These are phyloP conservation scores for Drosophila kohkoa DNA, from an alignment of 1,140 invertebrate species.

Conservation along the genomic window DNA sequence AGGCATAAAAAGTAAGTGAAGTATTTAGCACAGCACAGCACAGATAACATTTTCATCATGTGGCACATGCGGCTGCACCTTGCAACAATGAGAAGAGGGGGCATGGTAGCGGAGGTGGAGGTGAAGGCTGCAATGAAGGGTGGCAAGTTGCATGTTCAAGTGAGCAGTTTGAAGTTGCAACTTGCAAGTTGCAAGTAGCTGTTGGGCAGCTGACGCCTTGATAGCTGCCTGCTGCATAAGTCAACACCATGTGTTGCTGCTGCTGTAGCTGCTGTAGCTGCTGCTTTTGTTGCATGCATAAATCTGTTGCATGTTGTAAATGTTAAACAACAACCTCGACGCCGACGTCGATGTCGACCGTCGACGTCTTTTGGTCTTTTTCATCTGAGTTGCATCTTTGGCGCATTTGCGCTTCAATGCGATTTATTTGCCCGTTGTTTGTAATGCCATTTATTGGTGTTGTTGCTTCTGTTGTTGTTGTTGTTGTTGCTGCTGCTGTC, in stretches of 20 bases:
- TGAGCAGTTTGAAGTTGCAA: slow-evolving; percentile 26
- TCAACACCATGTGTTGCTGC: slow-evolving; percentile 65
- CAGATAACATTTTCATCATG: slow-evolving; percentile 26
- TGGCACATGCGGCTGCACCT: slow-evolving; percentile 11
- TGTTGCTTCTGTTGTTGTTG: slow-evolving; percentile 39
- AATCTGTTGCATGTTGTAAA: slow-evolving; percentile 81
- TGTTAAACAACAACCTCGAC: slow-evolving; percentile 59
- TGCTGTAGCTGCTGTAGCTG: slow-evolving; percentile 11
- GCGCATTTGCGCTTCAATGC: slow-evolving; percentile 76
- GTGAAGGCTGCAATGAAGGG: background rate
- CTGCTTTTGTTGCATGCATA: slow-evolving; percentile 68
- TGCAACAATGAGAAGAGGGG: slow-evolving; percentile 57
- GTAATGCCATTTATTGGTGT: slow-evolving; percentile 77
- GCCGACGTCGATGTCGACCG: slow-evolving; percentile 1
- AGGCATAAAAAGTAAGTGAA: too few relatives aligned
- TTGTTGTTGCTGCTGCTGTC: slow-evolving; percentile 26
- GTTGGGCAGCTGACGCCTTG: slow-evolving; percentile 42
- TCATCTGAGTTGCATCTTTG: slow-evolving; percentile 66
- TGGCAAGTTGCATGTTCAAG: slow-evolving; percentile 66
- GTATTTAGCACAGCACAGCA: background rate
- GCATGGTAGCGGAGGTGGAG: background rate
- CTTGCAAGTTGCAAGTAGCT: slow-evolving; percentile 37
- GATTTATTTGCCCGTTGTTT: slow-evolving; percentile 81
- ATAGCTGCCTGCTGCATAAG: slow-evolving; percentile 67
- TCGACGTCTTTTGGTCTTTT: slow-evolving; percentile 46